Conservation (phyloP, 2,797 vertebrate species). For the Heterohyrax brucei region DNA sequence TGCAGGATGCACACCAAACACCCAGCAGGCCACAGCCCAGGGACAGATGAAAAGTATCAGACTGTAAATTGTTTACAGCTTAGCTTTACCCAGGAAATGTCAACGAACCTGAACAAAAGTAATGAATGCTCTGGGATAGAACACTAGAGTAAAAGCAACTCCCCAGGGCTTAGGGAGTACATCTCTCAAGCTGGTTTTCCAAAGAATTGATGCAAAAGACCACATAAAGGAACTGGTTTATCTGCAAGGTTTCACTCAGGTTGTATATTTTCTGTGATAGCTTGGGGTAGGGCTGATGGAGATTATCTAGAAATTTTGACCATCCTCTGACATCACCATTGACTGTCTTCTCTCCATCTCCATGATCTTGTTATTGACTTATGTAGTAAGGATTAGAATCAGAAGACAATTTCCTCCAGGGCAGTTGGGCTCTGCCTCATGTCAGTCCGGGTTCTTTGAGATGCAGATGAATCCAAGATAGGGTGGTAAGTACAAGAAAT, state of each 20-base stretch:
- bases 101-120: neutral
- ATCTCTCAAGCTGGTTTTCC: neutral
- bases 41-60: neutral
- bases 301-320: neutral
- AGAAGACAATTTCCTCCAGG: neutral
- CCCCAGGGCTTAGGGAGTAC: neutral
- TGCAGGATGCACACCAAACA: neutral
- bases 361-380: neutral
- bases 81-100: neutral
- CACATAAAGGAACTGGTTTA: neutral
- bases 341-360: neutral
- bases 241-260: neutral
- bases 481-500: neutral
- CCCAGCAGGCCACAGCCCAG: neutral
- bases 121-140: neutral
- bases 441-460: neutral
- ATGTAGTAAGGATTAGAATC: neutral
- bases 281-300: neutral
- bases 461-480: neutral
- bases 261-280: neutral
- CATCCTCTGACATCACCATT: neutral
- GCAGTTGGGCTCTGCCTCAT: neutral
- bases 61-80: neutral
- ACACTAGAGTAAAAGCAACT: neutral
- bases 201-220: neutral